phyloP scores from a whole-genome alignment of 1,140 invertebrate species.

The Pseudomyrmex gracilis region DNA sequence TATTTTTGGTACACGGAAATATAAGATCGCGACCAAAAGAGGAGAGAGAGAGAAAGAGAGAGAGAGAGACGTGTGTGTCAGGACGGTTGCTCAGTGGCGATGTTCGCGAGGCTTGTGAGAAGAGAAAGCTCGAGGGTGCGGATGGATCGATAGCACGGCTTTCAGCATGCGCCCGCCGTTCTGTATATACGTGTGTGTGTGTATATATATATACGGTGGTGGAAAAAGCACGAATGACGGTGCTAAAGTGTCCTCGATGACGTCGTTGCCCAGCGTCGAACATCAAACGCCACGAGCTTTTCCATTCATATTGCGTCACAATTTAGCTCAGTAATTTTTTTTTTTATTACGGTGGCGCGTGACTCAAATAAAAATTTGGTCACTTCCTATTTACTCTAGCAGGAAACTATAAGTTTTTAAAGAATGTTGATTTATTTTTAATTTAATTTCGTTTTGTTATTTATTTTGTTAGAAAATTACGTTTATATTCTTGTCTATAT shows the following conservation, averaged over 20 bases:
- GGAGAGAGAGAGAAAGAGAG: too few species aligned
- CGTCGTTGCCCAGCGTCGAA: background rate
- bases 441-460: too few species aligned
- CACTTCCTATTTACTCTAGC: too few species aligned
- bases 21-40: conserved; percentile 1
- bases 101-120: conserved; percentile 70
- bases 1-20: conserved; percentile 2
- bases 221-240: conserved; percentile 14
- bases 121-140: conserved; percentile 57
- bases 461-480: too few species aligned
- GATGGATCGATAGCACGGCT: conserved; percentile 71
- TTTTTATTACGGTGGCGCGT: too few species aligned
- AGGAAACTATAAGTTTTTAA: too few species aligned
- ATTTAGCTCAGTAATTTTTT: too few species aligned
- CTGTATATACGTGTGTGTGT: conserved; percentile 1
- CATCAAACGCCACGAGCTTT: background rate
- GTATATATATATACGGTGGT: too few species aligned
- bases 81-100: conserved; percentile 62
- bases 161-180: conserved; percentile 72
- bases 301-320: conserved; percentile 55
- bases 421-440: too few species aligned
- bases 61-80: background rate
- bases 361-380: too few species aligned
- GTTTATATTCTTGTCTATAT: too few species aligned
- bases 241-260: background rate